Evolutionary conservation across 2,888 invertebrate genomes (phyloP), one percentile per base, ranked within the genome.

Genomic region (Gasteruption jaculator): DNA sequence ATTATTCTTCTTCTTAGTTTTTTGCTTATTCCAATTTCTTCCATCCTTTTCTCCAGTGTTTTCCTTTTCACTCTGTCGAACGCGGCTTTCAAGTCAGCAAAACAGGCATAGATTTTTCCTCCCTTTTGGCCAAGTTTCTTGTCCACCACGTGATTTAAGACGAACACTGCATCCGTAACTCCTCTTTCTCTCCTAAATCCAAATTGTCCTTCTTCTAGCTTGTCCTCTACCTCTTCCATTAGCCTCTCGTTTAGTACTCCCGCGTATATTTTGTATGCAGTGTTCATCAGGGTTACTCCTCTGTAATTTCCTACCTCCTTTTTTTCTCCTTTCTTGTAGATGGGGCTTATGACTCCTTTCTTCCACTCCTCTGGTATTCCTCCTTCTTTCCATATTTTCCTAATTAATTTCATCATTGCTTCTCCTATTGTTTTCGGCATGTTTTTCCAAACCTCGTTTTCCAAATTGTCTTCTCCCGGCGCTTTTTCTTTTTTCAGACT

Each of bases 211-310:
- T 40, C 36, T 3, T 25, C 19, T 6, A 8, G 1, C n/a, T n/a
- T n/a, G n/a, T n/a, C n/a, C 38, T 7, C 38, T 37, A 46, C 10
- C 44, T 37, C 20, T 46, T 45, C 30, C 46, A 46, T 10, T 43
- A n/a, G n/a, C n/a, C n/a, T n/a, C n/a, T n/a, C n/a, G n/a, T n/a
- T n/a, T n/a, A n/a, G n/a, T n/a, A n/a, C n/a, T n/a, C n/a, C n/a
- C n/a, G n/a, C n/a, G n/a, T n/a, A n/a, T n/a, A n/a, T n/a, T n/a
- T n/a, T n/a, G n/a, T n/a, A n/a, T n/a, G n/a, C n/a, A n/a, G n/a
- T n/a, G n/a, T 34, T 1, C 20, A 39, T 16, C 4, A 42, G 4
- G 38, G 31, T 42, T 2, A 42, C 4, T 3, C 26, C 26, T n/a
- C 38, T 24, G 14, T 42, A 42, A n/a, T 31, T 19, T 11, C 19